Base-by-base conservation (phyloP, 2,797 vertebrate species). In the Coendou prehensilis region DNA sequence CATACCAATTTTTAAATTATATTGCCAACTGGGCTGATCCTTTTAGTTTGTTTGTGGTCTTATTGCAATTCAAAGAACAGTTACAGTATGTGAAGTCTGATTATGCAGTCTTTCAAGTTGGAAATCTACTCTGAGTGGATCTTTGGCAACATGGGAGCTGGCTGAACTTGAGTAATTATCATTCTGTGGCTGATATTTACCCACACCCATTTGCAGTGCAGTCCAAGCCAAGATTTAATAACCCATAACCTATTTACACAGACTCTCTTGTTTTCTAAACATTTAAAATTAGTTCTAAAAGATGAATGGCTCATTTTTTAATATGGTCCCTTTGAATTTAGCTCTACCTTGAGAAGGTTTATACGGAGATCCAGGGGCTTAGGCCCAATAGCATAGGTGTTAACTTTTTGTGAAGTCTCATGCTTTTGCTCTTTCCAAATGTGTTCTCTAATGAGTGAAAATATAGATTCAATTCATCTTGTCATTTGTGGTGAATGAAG, bases 211-310 rank as follows among this genome's bases (percentile, higher is more conserved):
- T 94, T 94, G 33, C 64, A 61, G 10, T 69, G n/a, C 75, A 30
- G 75, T 89, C 93, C 87, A 93, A 91, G 93, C 50, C 67, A 41
- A 47, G 63, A 95, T 97, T 96, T 97, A 97, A 97, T 97, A 97
- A 97, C 96, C 37, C 89, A 54, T 82, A 69, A 95, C 71, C 64
- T 97, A 95, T 97, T 97, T 97, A 87, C 78, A 96, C 87, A 97
- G 91, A 63, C 81, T 95, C 94, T 87, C 93, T 97, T 93, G 95
- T 97, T 96, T 97, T 96, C 96, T 96, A 97, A 89, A 61, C 64
- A 83, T 81, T 96, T 97, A 79, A 97, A 97, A 98, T 97, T 93
- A 95, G 91, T 89, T 88, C 87, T 94, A 89, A 95, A 92, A 93
- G 79, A 96, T 45, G 91, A 89, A 81, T 79, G 71, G 82, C 84